Conservation (phyloP, 2,888 invertebrate genomes). For the Colostygia pectinataria region DNA sequence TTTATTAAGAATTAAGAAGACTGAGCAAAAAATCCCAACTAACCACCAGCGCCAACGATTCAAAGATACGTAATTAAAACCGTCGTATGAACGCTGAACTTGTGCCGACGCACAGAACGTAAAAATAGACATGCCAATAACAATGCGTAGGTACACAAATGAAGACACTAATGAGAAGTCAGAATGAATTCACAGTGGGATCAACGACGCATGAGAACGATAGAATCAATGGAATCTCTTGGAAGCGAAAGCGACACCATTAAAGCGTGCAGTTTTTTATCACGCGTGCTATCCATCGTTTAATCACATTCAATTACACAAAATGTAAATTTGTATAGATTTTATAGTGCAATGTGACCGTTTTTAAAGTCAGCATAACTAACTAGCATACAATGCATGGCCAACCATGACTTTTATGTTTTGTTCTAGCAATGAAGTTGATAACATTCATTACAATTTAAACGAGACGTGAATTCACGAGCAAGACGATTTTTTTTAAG, state of each 20-base stretch:
- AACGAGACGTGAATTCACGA: conserved; percentile 43
- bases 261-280: conserved; percentile 22
- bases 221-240: conserved; percentile 42
- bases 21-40: conserved; percentile 1
- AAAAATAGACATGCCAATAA: conserved; percentile 66
- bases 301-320: too few species aligned
- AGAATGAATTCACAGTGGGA: conserved; percentile 55
- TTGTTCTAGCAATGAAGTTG: conserved; percentile 32
- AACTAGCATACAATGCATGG: too few species aligned
- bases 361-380: too few species aligned
- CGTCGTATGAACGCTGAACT: conserved; percentile 37
- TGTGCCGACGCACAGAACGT: conserved; percentile 45
- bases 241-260: conserved; percentile 29
- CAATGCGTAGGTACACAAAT: conserved; percentile 55
- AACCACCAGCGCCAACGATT: conserved; percentile 5
- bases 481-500: conserved; percentile 49
- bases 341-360: conserved; percentile 6
- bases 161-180: conserved; percentile 69
- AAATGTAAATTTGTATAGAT: too few species aligned
- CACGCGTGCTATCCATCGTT: conserved; percentile 1
- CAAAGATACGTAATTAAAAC: conserved; percentile 42
- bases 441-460: conserved; percentile 37
- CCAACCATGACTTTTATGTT: too few species aligned
- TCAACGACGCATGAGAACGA: conserved; percentile 48
- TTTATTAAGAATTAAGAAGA: conserved; percentile 1